These are phyloP conservation scores for Xenotilapia leptura DNA, from an alignment of 2,113 vertebrate species.

Conservation along the genomic window DNA sequence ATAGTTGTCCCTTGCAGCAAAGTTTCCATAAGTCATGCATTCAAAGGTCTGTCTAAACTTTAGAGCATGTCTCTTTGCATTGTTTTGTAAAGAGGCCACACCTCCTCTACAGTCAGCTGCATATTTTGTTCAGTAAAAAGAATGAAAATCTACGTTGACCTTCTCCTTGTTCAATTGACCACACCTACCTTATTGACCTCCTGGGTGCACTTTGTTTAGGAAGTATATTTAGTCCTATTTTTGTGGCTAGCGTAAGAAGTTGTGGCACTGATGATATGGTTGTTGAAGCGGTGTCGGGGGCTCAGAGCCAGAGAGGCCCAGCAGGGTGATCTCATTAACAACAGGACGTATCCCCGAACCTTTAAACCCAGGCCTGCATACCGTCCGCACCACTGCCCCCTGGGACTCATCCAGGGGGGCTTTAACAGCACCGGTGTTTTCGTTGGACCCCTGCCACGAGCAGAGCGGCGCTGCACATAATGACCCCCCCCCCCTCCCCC, in stretches of 20 bases:
- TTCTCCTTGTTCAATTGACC: background rate
- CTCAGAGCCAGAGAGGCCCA: constrained; percentile 44
- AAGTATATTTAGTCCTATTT: background rate
- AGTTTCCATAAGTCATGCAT: background rate
- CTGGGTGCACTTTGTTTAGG: background rate
- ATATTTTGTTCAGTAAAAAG: background rate
- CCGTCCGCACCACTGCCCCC: constrained; percentile 31
- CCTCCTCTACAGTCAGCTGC: background rate
- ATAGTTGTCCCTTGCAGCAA: background rate
- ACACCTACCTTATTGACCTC: background rate
- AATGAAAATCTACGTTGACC: background rate
- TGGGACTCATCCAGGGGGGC: constrained; percentile 47
- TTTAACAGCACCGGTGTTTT: constrained; percentile 52
- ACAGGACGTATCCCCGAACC: constrained; percentile 62
- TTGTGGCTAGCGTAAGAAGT: background rate
- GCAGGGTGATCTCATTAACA: constrained; percentile 61
- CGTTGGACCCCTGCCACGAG: constrained; percentile 46
- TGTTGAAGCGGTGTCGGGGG: constrained; percentile 17
- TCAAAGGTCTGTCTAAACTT: background rate
- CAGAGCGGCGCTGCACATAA: constrained; percentile 24
- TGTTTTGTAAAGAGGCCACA: background rate
- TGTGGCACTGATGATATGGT: background rate
- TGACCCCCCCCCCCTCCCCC: background rate
- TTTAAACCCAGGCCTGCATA: constrained; percentile 57
- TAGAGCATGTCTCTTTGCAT: background rate